These are phyloP conservation scores for Temnothorax longispinosus DNA, from an alignment of 1,140 invertebrate genomes.

Conservation along the genomic window DNA sequence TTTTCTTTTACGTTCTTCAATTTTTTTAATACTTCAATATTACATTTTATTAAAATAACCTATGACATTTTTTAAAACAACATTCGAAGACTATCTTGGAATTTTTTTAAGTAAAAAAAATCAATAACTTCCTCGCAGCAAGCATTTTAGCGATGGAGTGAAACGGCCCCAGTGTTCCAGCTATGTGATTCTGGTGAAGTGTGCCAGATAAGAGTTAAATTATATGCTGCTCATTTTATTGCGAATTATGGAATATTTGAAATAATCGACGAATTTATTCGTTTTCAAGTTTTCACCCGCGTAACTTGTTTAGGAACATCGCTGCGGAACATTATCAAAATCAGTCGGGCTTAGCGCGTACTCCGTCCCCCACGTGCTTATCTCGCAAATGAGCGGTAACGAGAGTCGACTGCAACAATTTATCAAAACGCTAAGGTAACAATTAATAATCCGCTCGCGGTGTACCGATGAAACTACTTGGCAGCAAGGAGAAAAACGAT, in stretches of 20 bases:
- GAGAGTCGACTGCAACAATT: slow-evolving; percentile 55
- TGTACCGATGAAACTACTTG: slow-evolving; percentile 53
- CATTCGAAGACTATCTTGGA: no score
- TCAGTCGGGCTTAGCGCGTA: slow-evolving; percentile 25
- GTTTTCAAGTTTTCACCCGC: slow-evolving; percentile 15
- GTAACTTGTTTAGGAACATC: slow-evolving; percentile 1
- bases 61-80: no score
- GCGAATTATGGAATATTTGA: neutral
- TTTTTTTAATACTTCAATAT: no score
- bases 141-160: no score
- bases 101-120: no score
- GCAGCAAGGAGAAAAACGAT: slow-evolving; percentile 54
- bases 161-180: no score
- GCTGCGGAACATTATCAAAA: slow-evolving; percentile 26
- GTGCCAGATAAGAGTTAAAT: neutral
- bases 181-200: no score
- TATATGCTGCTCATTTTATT: neutral
- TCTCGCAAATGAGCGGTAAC: slow-evolving; percentile 58
- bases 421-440: slow-evolving; percentile 56
- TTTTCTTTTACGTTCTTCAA: no score
- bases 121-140: no score
- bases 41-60: no score
- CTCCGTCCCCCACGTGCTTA: slow-evolving; percentile 21
- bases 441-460: slow-evolving; percentile 59
- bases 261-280: neutral